Base-by-base conservation (phyloP, 2,888 invertebrate species). In the Eupsilia transversa region DNA sequence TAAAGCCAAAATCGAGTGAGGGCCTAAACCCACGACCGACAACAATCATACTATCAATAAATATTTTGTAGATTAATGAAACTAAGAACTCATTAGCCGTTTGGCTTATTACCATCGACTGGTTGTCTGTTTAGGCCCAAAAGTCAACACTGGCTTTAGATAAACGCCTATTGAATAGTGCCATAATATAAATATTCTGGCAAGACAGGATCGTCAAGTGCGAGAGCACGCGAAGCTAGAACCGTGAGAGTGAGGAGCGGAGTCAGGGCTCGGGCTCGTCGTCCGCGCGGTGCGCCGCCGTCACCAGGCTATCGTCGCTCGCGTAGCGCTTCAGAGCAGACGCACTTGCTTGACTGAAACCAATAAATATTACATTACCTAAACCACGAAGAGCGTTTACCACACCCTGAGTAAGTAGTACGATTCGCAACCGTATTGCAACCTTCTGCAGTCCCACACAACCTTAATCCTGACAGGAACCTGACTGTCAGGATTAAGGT, bases 251-350 rank as follows among this genome's bases (percentile, higher is more conserved):
- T 23, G 23, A 30, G 6, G 38, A 9, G 54, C 10, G 35, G n/a
- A 77, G 78, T 95, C 95, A 95, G 72, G 94, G 91, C n/a, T 90
- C 93, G 0, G 91, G 82, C 20, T 89, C 88, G 65, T 92, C 91
- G 35, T 85, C 90, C 1, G 83, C 90, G 14, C 95, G 92, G 2
- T 94, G 94, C 1, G 92, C 93, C 38, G 93, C 95, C 87, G 93
- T 94, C 83, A 96, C 96, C 56, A 96, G 87, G 82, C 96, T 96
- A 89, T 96, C 96, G 79, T 96, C 96, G 72, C 96, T 96, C 4
- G 96, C 94, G 75, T 96, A 96, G 0, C 96, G 94, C 88, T 96
- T 96, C 82, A 96, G 81, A 3, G 94, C 92, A 2, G 93, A 91
- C 3, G 94, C 93, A 79, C 95, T 95, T 23, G 93, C 93, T 88